These are phyloP conservation scores for human (Homo sapiens) DNA, from an alignment of 2,113 vertebrate genomes.

Conservation along the genomic window DNA sequence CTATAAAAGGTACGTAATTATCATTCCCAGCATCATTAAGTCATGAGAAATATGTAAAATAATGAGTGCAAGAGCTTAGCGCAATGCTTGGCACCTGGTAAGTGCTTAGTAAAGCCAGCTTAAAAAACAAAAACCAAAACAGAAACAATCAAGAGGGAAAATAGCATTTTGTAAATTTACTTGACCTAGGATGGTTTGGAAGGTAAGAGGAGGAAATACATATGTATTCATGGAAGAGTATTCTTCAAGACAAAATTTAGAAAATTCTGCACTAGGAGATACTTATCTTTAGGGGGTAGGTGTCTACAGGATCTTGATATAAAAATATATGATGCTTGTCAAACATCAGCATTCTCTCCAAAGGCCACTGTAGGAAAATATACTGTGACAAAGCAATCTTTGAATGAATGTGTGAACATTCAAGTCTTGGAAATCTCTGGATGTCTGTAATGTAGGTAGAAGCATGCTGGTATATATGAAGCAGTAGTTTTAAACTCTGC, in stretches of 20 bases:
- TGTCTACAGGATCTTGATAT: neutral
- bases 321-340: neutral
- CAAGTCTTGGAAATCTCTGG: neutral
- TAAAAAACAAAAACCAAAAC: neutral
- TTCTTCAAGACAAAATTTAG: neutral
- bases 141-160: neutral
- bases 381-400: neutral
- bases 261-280: neutral
- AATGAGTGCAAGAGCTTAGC: neutral
- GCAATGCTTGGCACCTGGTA: neutral
- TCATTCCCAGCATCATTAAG: neutral
- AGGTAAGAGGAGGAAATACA: neutral
- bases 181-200: neutral
- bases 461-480: neutral
- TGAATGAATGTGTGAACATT: neutral
- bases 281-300: accelerated
- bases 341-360: neutral
- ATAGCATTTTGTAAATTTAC: neutral
- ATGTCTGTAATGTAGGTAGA: neutral
- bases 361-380: neutral
- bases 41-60: neutral
- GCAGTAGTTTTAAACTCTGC: neutral
- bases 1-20: neutral
- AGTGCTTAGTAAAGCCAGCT: neutral
- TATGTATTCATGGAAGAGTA: neutral